A percentile compares a stretch with the other conserved stretches of the same genome.
Conservation (phyloP, 2,113 vertebrate genomes). For the Emberiza fucata region DNA sequence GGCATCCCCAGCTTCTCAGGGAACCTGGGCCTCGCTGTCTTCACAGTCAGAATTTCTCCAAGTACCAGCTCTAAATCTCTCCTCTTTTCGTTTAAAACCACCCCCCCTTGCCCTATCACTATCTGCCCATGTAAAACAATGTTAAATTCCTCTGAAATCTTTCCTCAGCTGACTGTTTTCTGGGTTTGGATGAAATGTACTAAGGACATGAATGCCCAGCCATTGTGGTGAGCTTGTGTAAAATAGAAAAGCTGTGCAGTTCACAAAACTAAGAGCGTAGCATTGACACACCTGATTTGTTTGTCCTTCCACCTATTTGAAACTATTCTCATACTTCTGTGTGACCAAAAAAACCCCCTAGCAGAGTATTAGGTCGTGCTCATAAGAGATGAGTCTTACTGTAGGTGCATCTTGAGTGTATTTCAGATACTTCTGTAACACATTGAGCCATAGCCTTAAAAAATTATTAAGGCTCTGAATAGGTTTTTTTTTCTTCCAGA, state of each 20-base stretch:
- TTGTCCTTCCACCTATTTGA: not conserved
- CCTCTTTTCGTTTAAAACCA: not conserved
- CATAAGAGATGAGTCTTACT: not conserved
- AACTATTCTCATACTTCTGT: not conserved
- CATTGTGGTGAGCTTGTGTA: not conserved
- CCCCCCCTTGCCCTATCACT: not conserved
- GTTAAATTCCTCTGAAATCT: not conserved
- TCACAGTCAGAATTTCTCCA: not conserved
- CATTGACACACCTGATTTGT: not conserved
- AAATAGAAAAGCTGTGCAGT: not conserved
- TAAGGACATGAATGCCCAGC: not conserved
- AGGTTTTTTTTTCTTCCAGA: not conserved
- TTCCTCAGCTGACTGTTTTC: not conserved
- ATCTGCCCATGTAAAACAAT: not conserved
- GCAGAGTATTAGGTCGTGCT: not conserved
- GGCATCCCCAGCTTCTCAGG: not conserved
- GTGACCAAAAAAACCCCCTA: accelerated
- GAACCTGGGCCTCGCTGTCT: not conserved
- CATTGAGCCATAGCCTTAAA: not conserved
- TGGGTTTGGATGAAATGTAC: not conserved
- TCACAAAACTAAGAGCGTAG: not conserved
- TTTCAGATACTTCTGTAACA: not conserved
- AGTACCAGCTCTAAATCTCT: not conserved
- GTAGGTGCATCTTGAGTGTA: not conserved
- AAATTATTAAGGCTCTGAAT: not conserved